Conservation (phyloP, 2,888 invertebrate genomes). For the Microctonus aethiopoides region DNA sequence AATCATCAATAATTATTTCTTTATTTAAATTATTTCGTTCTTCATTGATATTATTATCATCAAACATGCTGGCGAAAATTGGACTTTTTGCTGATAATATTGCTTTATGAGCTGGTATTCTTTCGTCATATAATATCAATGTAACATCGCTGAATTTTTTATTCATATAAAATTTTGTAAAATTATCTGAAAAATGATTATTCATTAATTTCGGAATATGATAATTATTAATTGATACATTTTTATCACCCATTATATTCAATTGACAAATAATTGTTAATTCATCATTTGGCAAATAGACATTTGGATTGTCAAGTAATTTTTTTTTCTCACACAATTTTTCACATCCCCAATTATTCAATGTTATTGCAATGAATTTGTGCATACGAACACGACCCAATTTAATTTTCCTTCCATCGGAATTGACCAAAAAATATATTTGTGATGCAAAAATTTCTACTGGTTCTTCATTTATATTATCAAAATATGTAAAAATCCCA, state of each 20-base stretch:
- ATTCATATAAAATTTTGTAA: neutral
- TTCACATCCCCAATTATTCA: neutral
- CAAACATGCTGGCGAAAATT: conserved; percentile 5
- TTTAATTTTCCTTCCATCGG: neutral
- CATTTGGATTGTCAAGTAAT: neutral
- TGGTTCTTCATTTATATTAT: neutral
- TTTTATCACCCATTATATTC: neutral
- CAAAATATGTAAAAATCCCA: neutral
- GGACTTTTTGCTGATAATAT: conserved; percentile 11
- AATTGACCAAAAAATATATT: neutral
- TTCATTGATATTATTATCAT: neutral
- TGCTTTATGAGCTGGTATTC: neutral
- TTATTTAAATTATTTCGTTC: neutral
- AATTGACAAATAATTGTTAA: neutral
- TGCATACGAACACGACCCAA: neutral
- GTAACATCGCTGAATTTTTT: conserved; percentile 2
- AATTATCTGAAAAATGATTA: neutral
- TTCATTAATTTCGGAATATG: neutral
- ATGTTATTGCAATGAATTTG: neutral
- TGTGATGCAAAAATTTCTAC: neutral
- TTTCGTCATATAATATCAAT: neutral
- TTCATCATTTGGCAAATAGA: neutral
- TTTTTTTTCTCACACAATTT: neutral
- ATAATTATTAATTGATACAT: neutral
- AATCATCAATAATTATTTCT: neutral